Base-by-base conservation (phyloP, 2,888 invertebrate genomes). In the Acleris holmiana region DNA sequence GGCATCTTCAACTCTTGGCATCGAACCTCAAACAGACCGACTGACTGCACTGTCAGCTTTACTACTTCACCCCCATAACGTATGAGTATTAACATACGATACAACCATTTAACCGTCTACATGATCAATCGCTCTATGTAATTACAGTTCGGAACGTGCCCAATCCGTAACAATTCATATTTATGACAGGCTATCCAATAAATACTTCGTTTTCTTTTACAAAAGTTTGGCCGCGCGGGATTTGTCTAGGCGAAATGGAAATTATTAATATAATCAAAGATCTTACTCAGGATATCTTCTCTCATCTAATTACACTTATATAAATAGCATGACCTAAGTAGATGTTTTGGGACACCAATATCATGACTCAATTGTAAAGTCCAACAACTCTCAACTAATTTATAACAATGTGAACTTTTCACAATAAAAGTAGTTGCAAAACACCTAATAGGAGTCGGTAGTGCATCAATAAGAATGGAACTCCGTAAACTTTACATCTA, bases 1-100 rank as follows among this genome's bases (percentile, higher is more conserved):
- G 91, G 91, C 91, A 90, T 89, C 88, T 86, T 78, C 83, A 78
- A 82, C 83, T 89, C 80, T 92, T 92, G 91, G 91, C 91, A 92
- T 89, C 85, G 78, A 83, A 85, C 80, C 77, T 84, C 78, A 80
- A 77, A 84, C 80, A 79, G 70, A 79, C 78, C 75, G 29, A 29
- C 29, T 25, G 76, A 84, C 77, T 84, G 84, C 82, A 78, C 79
- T 85, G 85, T 89, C 88, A 87, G 87, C 84, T 84, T 84, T 86
- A 86, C 84, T 80, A 85, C 87, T 84, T 80, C 79, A 79, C 77
- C 75, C 77, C 76, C 82, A 82, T 85, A 86, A 86, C 78, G 77
- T 84, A 90, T 85, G 86, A 87, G 88, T 87, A 89, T 85, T 85
- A 84, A 84, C 79, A 77, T 76, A 82, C 75, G 76, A 79, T 76